Evolutionary conservation across 2,888 invertebrate species (phyloP), one percentile per base, ranked within the genome.

Genomic region (Mystacides longicornis): DNA sequence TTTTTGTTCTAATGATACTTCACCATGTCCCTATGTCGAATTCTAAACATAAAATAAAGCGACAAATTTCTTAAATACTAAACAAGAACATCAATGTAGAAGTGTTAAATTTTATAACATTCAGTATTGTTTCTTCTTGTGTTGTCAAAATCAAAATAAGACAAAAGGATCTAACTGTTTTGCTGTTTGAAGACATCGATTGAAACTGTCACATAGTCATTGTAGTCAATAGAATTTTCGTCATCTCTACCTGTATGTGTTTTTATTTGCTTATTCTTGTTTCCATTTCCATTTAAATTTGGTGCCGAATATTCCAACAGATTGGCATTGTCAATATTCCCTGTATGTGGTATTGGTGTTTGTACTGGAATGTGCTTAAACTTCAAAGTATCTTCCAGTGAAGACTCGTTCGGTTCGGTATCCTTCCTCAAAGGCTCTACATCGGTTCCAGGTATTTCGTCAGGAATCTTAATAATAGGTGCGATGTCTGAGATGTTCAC

Each of bases 131-230:
- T n/a, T n/a, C n/a, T n/a, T n/a, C n/a, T n/a, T n/a, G n/a, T n/a
- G n/a, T n/a, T n/a, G n/a, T n/a, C n/a, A n/a, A n/a, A n/a, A n/a
- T n/a, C n/a, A n/a, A n/a, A n/a, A n/a, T n/a, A n/a, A n/a, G n/a
- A n/a, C n/a, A n/a, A n/a, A n/a, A n/a, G n/a, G n/a, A n/a, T n/a
- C n/a, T n/a, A n/a, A n/a, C n/a, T n/a, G n/a, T n/a, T n/a, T n/a
- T 37, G 37, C 16, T 58, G 52, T 49, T 58, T 23, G 48, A 54
- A 43, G 1, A 56, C 21, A 18, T 56, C 49, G 7, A 52, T 52
- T 1, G 55, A 48, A 37, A 47, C 14, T 16, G 51, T n/a, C 2
- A 55, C 37, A 2, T 20, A 27, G 4, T 55, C 51, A 27, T 52
- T 51, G 21, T 55, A 55, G 2, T 55, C 55, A 3, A 51, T 19